Evolutionary conservation across 2,888 invertebrate species (phyloP), one percentile per base, ranked within the genome.

Genomic region (Orgyia antiqua): DNA sequence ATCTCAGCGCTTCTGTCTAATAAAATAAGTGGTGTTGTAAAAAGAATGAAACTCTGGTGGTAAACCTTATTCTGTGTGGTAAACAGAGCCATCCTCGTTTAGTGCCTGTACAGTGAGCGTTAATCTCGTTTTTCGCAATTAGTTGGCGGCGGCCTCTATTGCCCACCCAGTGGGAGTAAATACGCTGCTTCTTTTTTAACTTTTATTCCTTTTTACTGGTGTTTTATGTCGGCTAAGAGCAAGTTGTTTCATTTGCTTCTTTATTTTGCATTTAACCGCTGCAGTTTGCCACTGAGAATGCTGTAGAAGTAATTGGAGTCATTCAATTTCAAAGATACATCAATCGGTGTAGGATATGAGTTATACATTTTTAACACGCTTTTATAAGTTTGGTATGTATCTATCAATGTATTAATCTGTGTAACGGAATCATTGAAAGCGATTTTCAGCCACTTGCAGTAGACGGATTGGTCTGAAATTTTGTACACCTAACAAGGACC

Each of bases 51-150:
- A 62, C 65, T 42, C 59, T 60, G 67, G 67, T 58, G 70, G n/a
- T n/a, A n/a, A n/a, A n/a, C n/a, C n/a, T n/a, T n/a, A n/a, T n/a
- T n/a, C n/a, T n/a, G n/a, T n/a, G n/a, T n/a, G n/a, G 72, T 69
- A 71, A 74, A 73, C 68, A 70, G 62, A 67, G 68, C 61, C 68
- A 67, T 70, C 68, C 65, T 60, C 64, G 68, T 76, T 76, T 73
- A 76, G 69, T 73, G 71, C 64, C 64, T 67, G 60, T 71, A 67
- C 68, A 61, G 68, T 68, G 68, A 65, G 75, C 73, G 78, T 77
- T 82, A 80, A 82, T 82, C 79, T 77, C 65, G 76, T 82, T 82
- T 76, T 71, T 73, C 71, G 72, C 79, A 78, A 80, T 83, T 79
- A 79, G 77, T 75, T 64, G 66, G 65, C 69, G 65, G 67, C 67